These are phyloP conservation scores for Daphoenositta chrysoptera DNA, from an alignment of 2,113 vertebrate genomes.

Conservation along the genomic window DNA sequence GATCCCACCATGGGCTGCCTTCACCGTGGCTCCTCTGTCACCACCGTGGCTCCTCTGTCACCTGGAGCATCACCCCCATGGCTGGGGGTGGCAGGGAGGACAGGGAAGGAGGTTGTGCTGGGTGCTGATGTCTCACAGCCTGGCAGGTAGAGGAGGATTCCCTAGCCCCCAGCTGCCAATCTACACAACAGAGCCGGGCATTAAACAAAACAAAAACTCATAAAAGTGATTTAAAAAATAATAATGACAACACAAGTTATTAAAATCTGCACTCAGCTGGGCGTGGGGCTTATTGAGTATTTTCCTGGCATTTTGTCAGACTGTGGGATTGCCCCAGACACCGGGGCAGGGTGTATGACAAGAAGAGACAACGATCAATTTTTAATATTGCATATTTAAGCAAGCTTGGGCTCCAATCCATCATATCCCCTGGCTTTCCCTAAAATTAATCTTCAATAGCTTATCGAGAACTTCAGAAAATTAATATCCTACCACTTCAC, in stretches of 20 bases:
- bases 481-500: conserved; percentile 35
- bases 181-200: not conserved
- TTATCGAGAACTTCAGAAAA: conserved; percentile 59
- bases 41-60: rapidly evolving
- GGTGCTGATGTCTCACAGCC: not conserved
- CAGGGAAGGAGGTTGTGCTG: not conserved
- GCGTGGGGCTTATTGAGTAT: not conserved
- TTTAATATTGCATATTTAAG: conserved; percentile 71
- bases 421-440: conserved; percentile 47
- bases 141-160: not conserved
- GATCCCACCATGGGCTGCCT: not conserved
- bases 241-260: conserved; percentile 22
- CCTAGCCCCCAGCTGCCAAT: not conserved
- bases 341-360: conserved; percentile 28
- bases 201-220: conserved; percentile 40
- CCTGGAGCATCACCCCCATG: not conserved
- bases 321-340: conserved; percentile 53
- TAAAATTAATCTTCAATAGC: conserved; percentile 63
- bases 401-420: conserved; percentile 40
- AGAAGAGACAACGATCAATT: conserved; percentile 63
- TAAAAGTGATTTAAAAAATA: conserved; percentile 46
- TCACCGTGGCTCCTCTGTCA: rapidly evolving
- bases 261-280: conserved; percentile 28
- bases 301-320: conserved; percentile 17
- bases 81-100: rapidly evolving